These are phyloP conservation scores for Rana temporaria DNA, from an alignment of 2,113 vertebrate species.

Conservation along the genomic window DNA sequence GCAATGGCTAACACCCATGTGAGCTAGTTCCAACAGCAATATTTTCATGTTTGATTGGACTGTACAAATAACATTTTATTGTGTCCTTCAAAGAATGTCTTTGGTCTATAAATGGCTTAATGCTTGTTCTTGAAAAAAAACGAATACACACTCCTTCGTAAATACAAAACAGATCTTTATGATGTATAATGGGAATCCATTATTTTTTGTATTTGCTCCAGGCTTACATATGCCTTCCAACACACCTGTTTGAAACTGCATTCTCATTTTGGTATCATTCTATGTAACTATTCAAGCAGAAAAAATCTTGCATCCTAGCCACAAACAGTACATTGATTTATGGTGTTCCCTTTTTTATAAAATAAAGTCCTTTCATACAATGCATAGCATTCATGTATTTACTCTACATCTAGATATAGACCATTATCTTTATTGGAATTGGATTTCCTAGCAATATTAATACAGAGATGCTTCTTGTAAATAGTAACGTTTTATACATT, in stretches of 20 bases:
- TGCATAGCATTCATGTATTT: neutral
- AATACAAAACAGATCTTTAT: too few relatives aligned
- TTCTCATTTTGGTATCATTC: neutral
- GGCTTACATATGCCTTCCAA: neutral
- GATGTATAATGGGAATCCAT: too few relatives aligned
- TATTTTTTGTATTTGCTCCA: too few relatives aligned
- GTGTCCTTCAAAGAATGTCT: too few relatives aligned
- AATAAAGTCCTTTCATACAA: neutral
- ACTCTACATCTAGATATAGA: neutral
- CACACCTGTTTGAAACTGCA: neutral
- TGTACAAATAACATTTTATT: too few relatives aligned
- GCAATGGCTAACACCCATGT: too few relatives aligned
- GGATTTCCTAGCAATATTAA: slow-evolving; percentile 7
- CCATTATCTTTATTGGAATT: slow-evolving; percentile 13
- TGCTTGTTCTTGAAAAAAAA: too few relatives aligned
- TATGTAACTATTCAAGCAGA: neutral
- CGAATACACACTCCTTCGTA: too few relatives aligned
- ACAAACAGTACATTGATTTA: neutral
- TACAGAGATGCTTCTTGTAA: neutral
- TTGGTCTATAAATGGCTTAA: too few relatives aligned
- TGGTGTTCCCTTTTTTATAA: neutral
- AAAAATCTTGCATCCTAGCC: neutral
- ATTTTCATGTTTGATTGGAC: too few relatives aligned
- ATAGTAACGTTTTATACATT: neutral
- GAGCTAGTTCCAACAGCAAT: too few relatives aligned